A percentile compares a stretch with the other conserved stretches of the same genome.
These are phyloP conservation scores for Acrocephalus scirpaceus DNA, from an alignment of 2,797 vertebrate species.

Conservation along the genomic window DNA sequence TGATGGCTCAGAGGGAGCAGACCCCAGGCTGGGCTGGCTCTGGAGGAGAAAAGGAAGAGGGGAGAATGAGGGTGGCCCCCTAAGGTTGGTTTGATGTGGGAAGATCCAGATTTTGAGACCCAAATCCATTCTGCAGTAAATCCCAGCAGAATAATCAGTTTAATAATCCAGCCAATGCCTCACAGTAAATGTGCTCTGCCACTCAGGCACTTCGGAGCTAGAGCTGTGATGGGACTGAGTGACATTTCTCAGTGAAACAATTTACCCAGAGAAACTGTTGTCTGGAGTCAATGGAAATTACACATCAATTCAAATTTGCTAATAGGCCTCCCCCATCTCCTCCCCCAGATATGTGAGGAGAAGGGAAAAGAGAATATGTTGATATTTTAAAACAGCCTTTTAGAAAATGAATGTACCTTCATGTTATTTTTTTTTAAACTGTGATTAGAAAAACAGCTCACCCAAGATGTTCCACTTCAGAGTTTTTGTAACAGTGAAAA, in stretches of 20 bases:
- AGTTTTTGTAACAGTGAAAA: conserved; percentile 24
- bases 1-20: not conserved
- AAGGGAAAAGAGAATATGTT: conserved; percentile 24
- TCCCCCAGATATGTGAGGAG: conserved; percentile 16
- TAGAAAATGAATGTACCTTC: conserved; percentile 14
- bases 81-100: not conserved
- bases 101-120: not conserved
- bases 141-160: not conserved
- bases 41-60: not conserved
- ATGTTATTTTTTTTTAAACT: not conserved
- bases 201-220: not conserved
- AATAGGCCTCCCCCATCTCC: conserved; percentile 41
- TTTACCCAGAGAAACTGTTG: conserved; percentile 51
- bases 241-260: conserved; percentile 58
- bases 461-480: conserved; percentile 12
- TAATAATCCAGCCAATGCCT: not conserved
- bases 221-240: conserved; percentile 8
- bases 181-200: not conserved
- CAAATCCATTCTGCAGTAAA: not conserved
- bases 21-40: not conserved
- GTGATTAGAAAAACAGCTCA: conserved; percentile 33
- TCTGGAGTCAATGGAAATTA: conserved; percentile 53
- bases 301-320: conserved; percentile 45
- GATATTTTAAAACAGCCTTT: conserved; percentile 51
- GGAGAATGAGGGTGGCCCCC: not conserved